Conservation (phyloP, 1,140 invertebrate species). For the Bombus fervidus region DNA sequence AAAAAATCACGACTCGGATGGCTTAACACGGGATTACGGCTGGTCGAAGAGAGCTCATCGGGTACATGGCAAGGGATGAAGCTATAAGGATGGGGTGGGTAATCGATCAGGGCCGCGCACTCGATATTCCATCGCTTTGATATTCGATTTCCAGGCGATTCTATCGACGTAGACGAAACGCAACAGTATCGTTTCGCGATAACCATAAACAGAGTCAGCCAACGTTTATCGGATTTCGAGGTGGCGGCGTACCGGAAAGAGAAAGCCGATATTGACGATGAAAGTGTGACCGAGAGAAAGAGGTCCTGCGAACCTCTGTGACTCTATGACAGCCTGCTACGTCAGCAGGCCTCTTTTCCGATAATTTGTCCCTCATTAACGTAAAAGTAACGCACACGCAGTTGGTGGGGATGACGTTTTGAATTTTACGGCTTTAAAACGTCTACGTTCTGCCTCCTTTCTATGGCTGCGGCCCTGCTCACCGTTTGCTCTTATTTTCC, state of each 20-base stretch:
- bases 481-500: slow-evolving; percentile 66
- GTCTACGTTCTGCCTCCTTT: not conserved
- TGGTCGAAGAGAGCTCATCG: not conserved
- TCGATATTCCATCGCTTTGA: not conserved
- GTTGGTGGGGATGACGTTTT: slow-evolving; percentile 9
- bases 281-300: slow-evolving; percentile 54
- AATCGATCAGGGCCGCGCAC: slow-evolving; percentile 51
- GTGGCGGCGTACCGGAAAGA: slow-evolving; percentile 33
- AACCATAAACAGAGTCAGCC: slow-evolving; percentile 47
- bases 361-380: slow-evolving; percentile 78
- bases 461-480: slow-evolving; percentile 57
- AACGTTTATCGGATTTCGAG: slow-evolving; percentile 54
- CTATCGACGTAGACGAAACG: not conserved
- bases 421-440: slow-evolving; percentile 11
- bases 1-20: not conserved
- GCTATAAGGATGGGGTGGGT: slow-evolving; percentile 12
- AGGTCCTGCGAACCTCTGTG: slow-evolving; percentile 66
- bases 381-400: slow-evolving; percentile 54
- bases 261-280: slow-evolving; percentile 28
- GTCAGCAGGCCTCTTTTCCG: slow-evolving; percentile 74
- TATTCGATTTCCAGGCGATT: slow-evolving; percentile 5
- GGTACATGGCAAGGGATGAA: not conserved
- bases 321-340: slow-evolving; percentile 72
- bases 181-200: slow-evolving; percentile 18
- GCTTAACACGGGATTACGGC: not conserved